A percentile compares a stretch with the other conserved stretches of the same genome.
phyloP scores from a whole-genome alignment of 2,888 invertebrate genomes.

The Stenolophus ochropezus region DNA sequence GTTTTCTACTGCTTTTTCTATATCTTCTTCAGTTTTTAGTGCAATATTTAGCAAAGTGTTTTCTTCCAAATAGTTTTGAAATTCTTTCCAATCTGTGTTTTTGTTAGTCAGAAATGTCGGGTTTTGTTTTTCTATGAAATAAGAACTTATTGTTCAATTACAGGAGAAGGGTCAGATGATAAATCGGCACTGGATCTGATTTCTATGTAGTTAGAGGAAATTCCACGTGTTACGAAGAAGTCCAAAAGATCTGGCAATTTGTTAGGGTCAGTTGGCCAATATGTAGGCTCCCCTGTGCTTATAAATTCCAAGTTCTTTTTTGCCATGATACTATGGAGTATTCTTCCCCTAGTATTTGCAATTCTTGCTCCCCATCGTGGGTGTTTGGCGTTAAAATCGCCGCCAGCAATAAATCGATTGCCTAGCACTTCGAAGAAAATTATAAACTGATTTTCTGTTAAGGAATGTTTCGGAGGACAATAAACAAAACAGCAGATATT shows the following conservation, averaged over 20 bases:
- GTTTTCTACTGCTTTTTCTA: slow-evolving; percentile 3
- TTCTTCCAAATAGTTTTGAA: background rate
- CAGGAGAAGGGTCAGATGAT: background rate
- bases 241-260: background rate
- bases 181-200: background rate
- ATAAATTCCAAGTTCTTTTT: background rate
- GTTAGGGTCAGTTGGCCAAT: background rate
- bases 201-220: background rate
- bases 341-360: background rate
- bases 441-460: background rate
- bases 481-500: background rate
- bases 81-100: background rate
- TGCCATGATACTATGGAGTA: background rate
- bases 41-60: background rate
- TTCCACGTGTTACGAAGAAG: background rate
- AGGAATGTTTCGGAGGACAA: background rate
- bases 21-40: slow-evolving; percentile 47
- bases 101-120: background rate
- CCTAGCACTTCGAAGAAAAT: background rate
- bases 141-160: background rate
- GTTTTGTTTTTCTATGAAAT: background rate
- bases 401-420: background rate
- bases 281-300: background rate
- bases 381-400: slow-evolving; percentile 5
- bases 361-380: background rate